Evolutionary conservation across 2,797 vertebrate genomes (phyloP).

Genomic region (Avahi laniger): DNA sequence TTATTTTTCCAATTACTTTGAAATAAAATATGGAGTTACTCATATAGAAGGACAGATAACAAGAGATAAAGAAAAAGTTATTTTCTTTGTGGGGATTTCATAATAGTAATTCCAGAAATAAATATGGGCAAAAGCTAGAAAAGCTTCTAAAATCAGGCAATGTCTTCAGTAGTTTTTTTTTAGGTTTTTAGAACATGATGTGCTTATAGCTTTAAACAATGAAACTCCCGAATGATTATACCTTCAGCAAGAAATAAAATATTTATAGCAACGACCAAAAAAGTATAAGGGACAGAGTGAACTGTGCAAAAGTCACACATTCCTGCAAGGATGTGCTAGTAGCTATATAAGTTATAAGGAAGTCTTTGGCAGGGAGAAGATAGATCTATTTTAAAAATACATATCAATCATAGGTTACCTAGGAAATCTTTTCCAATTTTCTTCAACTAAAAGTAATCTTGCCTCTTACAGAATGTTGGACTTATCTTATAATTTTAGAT

Average conservation of each 20-base stretch:
- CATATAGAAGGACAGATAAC: background rate
- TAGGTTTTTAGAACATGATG: background rate
- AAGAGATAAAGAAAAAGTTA: background rate
- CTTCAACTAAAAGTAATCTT: background rate
- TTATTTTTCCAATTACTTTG: background rate
- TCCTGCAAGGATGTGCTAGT: background rate
- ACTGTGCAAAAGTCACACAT: background rate
- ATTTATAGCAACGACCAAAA: background rate
- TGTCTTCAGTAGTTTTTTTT: background rate
- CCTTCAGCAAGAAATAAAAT: background rate
- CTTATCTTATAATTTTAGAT: background rate
- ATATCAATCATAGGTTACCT: background rate
- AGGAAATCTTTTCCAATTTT: background rate
- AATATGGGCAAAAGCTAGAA: background rate
- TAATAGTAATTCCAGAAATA: background rate
- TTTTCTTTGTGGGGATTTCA: background rate
- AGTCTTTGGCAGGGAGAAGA: background rate
- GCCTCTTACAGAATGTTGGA: background rate
- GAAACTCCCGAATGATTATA: background rate
- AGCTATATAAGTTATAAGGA: background rate
- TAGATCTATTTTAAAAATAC: background rate
- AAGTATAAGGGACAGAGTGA: background rate
- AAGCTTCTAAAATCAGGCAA: background rate
- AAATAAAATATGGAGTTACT: background rate
- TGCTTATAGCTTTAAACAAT: background rate